Base-by-base conservation (phyloP, 2,888 invertebrate genomes). In the Smittia sp. region DNA sequence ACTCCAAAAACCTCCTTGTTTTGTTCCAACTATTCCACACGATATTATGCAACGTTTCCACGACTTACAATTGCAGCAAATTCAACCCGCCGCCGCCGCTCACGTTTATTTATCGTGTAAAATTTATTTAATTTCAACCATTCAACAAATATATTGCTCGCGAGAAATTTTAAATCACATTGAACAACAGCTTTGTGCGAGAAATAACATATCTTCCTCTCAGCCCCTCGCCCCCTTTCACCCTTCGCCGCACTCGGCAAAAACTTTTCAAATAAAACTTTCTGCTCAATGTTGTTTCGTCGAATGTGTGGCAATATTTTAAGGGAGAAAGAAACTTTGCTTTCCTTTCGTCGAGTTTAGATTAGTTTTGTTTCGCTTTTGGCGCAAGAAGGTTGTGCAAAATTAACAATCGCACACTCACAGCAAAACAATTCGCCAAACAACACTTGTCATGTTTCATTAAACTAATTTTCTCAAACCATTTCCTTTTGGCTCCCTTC, bases 231-330 rank as follows among this genome's bases (percentile, higher is more conserved):
- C 13, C 13, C 46, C n/a, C 46, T 46, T 46, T 46, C 46, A n/a
- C 15, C 15, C 15, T 46, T 2, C 58, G 20, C 15, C 20, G 18
- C 18, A 27, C n/a, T 27, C 25, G 27, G 18, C 18, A 9, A 46
- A 69, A 69, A 72, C 72, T 72, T 72, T 72, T 72, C 72, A 72
- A 72, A 72, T 72, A 72, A 72, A 72, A 72, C 72, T 72, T 68
- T 68, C 52, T 27, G 27, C 13, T 27, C 25, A 63, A 63, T 63
- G 27, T 27, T 63, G n/a, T 27, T 25, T 58, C 27, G 20, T 63
- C n/a, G 27, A 63, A 63, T 63, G 7, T 46, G 58, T 27, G 27
- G 63, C 63, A 25, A 63, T 63, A 63, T 63, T 63, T 63, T 27
- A 63, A 63, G 20, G 46, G 46, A 46, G 22, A 58, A 58, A 58